Percentiles rank a stretch among this genome's conserved stretches.
phyloP scores from a whole-genome alignment of 2,888 invertebrate genomes.

The Crematogaster levior region DNA sequence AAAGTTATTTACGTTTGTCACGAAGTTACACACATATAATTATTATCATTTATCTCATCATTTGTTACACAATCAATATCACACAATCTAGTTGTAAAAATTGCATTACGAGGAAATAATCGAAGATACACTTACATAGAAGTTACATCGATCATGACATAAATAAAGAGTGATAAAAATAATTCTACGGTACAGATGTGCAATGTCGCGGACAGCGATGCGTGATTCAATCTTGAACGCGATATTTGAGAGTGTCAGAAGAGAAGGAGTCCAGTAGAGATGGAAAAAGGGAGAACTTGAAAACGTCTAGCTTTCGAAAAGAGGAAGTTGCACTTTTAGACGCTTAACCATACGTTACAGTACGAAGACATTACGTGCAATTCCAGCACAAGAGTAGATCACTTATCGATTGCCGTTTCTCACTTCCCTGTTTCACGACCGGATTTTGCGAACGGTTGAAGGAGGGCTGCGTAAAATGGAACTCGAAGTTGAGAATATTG shows the following conservation, averaged over 20 bases:
- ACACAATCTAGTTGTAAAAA: neutral
- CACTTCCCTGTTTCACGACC: constrained; percentile 26
- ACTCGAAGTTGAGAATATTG: constrained; percentile 15
- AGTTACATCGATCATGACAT: neutral
- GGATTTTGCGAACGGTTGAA: constrained; percentile 41
- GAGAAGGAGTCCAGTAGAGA: neutral
- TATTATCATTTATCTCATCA: neutral
- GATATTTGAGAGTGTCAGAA: constrained; percentile 35
- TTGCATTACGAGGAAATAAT: neutral
- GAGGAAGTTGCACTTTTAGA: constrained; percentile 44
- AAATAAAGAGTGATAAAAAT: constrained; percentile 8
- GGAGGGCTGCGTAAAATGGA: neutral
- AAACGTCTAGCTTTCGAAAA: constrained; percentile 41
- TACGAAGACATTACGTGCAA: constrained; percentile 40
- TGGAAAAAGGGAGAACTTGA: neutral
- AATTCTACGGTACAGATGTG: constrained; percentile 6
- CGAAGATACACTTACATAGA: neutral
- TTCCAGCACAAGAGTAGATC: constrained; percentile 44
- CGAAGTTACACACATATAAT: neutral
- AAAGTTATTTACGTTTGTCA: constrained; percentile 24
- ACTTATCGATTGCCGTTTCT: constrained; percentile 56
- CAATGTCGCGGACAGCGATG: constrained; percentile 17
- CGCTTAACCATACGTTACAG: constrained; percentile 54
- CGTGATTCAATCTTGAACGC: constrained; percentile 34
- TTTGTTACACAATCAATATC: neutral